Percentiles rank a stretch among this genome's conserved stretches.
phyloP scores from a whole-genome alignment of 2,888 invertebrate genomes.

The Nyleta sp. region DNA sequence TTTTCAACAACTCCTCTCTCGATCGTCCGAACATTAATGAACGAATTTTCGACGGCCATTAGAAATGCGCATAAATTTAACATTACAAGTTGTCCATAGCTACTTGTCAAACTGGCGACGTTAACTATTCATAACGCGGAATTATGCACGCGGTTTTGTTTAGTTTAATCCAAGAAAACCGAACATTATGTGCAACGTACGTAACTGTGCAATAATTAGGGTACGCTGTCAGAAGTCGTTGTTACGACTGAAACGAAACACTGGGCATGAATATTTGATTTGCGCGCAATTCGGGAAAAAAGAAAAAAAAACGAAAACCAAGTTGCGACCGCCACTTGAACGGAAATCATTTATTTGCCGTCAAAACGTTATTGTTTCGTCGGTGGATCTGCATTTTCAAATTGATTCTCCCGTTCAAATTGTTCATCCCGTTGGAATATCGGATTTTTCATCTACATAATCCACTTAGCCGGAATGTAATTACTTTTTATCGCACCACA shows the following conservation, averaged over 20 bases:
- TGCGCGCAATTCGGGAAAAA: no score
- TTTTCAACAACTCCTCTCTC: not conserved
- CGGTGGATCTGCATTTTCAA: no score
- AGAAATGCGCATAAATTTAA: constrained; percentile 7
- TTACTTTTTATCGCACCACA: no score
- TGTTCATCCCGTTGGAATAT: not conserved
- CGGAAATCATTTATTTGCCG: no score
- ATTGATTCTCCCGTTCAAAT: not conserved
- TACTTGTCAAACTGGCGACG: constrained; percentile 11
- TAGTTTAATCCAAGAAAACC: not conserved
- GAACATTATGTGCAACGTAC: not conserved
- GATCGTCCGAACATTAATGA: not conserved
- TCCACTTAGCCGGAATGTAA: constrained; percentile 8
- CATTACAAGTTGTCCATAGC: constrained; percentile 6
- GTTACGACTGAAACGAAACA: no score
- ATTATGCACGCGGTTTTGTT: constrained; percentile 15
- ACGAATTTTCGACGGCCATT: not conserved
- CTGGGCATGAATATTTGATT: no score
- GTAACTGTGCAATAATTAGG: constrained; percentile 19
- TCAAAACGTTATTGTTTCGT: not conserved
- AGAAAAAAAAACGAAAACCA: no score
- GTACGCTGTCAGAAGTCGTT: not conserved
- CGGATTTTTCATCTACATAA: not conserved
- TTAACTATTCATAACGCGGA: constrained; percentile 15
- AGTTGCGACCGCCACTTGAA: no score